Evolutionary conservation across 2,888 invertebrate species (phyloP).

Genomic region (Papilio gigon): DNA sequence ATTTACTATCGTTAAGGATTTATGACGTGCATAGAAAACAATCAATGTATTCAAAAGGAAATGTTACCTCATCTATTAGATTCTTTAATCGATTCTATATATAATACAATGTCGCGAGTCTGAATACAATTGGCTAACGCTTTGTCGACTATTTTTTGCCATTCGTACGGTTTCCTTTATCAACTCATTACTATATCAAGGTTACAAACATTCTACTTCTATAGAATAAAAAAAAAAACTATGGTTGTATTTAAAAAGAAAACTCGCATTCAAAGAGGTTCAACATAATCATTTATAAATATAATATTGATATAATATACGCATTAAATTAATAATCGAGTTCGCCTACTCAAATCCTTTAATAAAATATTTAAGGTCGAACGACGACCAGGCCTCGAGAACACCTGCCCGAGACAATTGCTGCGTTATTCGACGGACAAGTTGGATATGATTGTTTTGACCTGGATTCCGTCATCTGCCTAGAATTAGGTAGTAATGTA

Average conservation of each 20-base stretch:
- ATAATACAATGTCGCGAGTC: slow-evolving; percentile 11
- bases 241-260: background rate
- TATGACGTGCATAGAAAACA: slow-evolving; percentile 28
- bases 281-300: background rate
- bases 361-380: slow-evolving; percentile 24
- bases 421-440: slow-evolving; percentile 22
- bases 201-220: background rate
- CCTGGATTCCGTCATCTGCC: slow-evolving; percentile 29
- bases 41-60: background rate
- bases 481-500: slow-evolving; percentile 23
- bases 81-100: slow-evolving; percentile 13
- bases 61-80: background rate
- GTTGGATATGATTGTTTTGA: slow-evolving; percentile 31
- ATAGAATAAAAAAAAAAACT: background rate
- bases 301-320: background rate
- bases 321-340: background rate
- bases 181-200: background rate
- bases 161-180: slow-evolving; percentile 3
- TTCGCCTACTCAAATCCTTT: background rate
- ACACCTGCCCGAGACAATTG: slow-evolving; percentile 28
- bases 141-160: background rate
- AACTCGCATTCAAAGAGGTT: background rate
- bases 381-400: slow-evolving; percentile 15
- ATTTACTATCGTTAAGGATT: slow-evolving; percentile 6
- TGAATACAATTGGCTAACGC: slow-evolving; percentile 10